Percentiles rank a stretch among this genome's conserved stretches.
These are phyloP conservation scores for Threskiornis aethiopicus DNA, from an alignment of 2,797 vertebrate genomes.

Conservation along the genomic window DNA sequence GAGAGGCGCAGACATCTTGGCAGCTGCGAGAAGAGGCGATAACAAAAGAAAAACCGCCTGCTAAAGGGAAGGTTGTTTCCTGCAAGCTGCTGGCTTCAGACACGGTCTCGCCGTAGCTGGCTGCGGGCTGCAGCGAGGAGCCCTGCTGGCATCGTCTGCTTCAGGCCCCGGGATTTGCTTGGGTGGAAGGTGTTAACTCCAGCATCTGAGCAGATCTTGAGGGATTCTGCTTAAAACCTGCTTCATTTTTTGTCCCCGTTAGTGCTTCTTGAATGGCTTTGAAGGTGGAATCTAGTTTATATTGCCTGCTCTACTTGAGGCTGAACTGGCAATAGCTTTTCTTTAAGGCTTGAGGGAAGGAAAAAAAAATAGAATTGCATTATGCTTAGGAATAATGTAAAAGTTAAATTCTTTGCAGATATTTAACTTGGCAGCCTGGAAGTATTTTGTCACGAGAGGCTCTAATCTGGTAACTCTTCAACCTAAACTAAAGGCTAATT, in stretches of 20 bases:
- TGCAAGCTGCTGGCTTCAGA: background rate
- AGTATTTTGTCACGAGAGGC: background rate
- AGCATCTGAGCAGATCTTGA: background rate
- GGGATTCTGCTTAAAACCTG: rapidly evolving
- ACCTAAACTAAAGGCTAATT: background rate
- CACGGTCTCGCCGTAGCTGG: background rate
- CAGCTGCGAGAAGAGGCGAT: background rate
- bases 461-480: background rate
- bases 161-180: background rate
- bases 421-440: background rate
- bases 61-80: background rate
- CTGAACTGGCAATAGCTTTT: background rate
- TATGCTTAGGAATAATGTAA: background rate
- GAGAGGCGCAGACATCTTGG: background rate
- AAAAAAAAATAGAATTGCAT: background rate
- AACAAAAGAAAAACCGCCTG: background rate
- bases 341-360: background rate
- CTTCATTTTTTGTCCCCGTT: background rate
- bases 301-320: background rate
- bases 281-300: background rate
- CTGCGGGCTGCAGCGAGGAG: background rate
- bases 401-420: background rate
- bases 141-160: background rate
- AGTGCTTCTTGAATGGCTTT: background rate
- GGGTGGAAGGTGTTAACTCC: background rate